Evolutionary conservation across 2,888 invertebrate genomes (phyloP).

Genomic region (Craniophora ligustri): DNA sequence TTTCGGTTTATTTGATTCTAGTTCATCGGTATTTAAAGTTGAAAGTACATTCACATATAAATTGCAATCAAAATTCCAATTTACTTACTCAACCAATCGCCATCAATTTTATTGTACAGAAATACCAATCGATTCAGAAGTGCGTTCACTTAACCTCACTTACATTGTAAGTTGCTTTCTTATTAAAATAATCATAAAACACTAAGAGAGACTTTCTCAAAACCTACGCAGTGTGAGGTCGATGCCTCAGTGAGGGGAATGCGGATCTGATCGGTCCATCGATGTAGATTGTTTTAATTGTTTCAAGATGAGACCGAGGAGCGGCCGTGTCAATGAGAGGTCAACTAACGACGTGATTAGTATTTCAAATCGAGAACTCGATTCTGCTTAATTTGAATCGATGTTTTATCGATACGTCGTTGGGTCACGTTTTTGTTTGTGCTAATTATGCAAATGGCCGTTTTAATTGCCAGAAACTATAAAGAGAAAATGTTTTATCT

Average conservation of each 20-base stretch:
- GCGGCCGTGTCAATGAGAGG: conserved; percentile 75
- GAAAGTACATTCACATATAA: conserved; percentile 3
- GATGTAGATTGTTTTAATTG: conserved; percentile 80
- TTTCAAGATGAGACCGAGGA: conserved; percentile 67
- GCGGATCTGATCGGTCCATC: conserved; percentile 68
- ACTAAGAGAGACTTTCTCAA: conserved; percentile 53
- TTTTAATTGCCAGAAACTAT: conserved; percentile 55
- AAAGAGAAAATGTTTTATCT: conserved; percentile 45
- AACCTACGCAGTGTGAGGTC: conserved; percentile 60
- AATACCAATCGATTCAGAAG: conserved; percentile 53
- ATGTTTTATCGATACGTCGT: conserved; percentile 53
- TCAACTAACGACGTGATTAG: conserved; percentile 71
- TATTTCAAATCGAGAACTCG: conserved; percentile 61
- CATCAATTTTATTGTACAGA: conserved; percentile 47
- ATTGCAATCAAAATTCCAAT: conserved; percentile 27
- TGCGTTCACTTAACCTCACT: conserved; percentile 52
- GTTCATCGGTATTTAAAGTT: not conserved
- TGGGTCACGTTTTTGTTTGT: conserved; percentile 47
- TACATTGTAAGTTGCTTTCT: conserved; percentile 52
- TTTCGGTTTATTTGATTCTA: too few species aligned
- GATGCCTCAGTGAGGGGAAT: conserved; percentile 59
- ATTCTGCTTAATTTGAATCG: conserved; percentile 55
- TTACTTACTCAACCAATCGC: conserved; percentile 42
- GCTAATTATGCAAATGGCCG: conserved; percentile 52
- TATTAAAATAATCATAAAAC: conserved; percentile 61